Evolutionary conservation across 2,113 vertebrate genomes (phyloP).

Genomic region (Alaudala cheleensis): DNA sequence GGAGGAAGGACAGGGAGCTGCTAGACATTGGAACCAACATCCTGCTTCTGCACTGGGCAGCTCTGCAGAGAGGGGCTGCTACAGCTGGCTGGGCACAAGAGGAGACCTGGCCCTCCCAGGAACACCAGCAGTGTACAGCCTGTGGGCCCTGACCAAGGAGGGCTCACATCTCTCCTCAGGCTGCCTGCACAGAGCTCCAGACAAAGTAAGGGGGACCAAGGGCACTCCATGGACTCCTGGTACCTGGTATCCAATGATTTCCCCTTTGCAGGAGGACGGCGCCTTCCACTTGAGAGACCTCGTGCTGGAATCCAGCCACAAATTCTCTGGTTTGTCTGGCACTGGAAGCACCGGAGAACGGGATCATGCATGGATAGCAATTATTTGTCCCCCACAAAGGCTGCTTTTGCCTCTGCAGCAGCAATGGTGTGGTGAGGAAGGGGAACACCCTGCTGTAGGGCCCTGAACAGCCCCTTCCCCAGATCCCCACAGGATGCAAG

Average conservation of each 20-base stretch:
- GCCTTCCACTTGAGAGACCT: background rate
- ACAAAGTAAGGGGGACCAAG: accelerated
- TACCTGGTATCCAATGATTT: slow-evolving; percentile 44
- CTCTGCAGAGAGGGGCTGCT: background rate
- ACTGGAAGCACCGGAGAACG: background rate
- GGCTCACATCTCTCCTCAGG: background rate
- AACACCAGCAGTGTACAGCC: background rate
- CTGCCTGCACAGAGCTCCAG: background rate
- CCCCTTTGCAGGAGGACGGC: background rate
- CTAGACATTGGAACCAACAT: background rate
- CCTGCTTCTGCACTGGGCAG: background rate
- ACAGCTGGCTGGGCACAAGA: background rate
- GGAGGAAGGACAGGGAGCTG: background rate
- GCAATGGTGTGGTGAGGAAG: accelerated
- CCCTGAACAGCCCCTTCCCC: background rate
- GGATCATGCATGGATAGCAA: background rate
- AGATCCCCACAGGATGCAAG: background rate
- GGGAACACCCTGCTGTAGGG: background rate
- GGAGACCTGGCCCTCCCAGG: background rate
- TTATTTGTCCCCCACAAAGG: background rate
- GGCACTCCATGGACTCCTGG: accelerated
- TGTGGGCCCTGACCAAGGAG: background rate
- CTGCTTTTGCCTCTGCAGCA: background rate
- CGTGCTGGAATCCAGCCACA: accelerated
- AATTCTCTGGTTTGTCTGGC: background rate